A percentile compares a stretch with the other conserved stretches of the same genome.
Conservation (phyloP, 1,140 invertebrate genomes). For the Cephus cinctus region DNA sequence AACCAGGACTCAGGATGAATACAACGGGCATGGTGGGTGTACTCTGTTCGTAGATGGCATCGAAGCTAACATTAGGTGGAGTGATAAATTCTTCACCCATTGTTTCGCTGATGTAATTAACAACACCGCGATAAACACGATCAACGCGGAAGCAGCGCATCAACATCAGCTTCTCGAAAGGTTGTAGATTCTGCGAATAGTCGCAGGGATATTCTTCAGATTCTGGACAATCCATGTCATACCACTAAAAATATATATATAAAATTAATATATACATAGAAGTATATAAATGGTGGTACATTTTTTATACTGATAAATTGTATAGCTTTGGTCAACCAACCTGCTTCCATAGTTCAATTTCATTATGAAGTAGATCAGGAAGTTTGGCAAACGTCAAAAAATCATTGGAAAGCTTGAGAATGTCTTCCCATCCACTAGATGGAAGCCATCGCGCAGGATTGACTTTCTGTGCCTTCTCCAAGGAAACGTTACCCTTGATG, state of each 20-base stretch:
- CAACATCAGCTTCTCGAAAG: conserved; percentile 78
- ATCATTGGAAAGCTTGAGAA: conserved; percentile 68
- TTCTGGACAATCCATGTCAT: conserved; percentile 77
- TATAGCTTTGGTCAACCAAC: no score
- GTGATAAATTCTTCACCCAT: conserved; percentile 87
- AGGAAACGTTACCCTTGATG: conserved; percentile 77
- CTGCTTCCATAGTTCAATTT: conserved; percentile 67
- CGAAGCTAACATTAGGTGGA: conserved; percentile 78
- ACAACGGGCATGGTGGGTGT: conserved; percentile 76
- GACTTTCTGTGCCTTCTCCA: conserved; percentile 68
- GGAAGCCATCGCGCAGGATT: conserved; percentile 75
- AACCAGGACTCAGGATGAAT: conserved; percentile 85
- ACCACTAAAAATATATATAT: conserved; percentile 65
- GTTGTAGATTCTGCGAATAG: conserved; percentile 64
- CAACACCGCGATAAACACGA: conserved; percentile 77
- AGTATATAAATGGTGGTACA: neutral
- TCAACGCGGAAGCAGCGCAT: conserved; percentile 84
- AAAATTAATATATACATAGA: conserved; percentile 11
- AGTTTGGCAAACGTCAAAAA: conserved; percentile 69
- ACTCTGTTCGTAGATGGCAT: conserved; percentile 80
- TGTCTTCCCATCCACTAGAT: conserved; percentile 73
- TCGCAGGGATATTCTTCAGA: conserved; percentile 64
- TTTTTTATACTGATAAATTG: no score
- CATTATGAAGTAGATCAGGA: conserved; percentile 64
- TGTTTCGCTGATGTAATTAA: conserved; percentile 73